Evolutionary conservation across 2,797 vertebrate species (phyloP), one percentile per base, ranked within the genome.

Genomic region (Amblyraja radiata): DNA sequence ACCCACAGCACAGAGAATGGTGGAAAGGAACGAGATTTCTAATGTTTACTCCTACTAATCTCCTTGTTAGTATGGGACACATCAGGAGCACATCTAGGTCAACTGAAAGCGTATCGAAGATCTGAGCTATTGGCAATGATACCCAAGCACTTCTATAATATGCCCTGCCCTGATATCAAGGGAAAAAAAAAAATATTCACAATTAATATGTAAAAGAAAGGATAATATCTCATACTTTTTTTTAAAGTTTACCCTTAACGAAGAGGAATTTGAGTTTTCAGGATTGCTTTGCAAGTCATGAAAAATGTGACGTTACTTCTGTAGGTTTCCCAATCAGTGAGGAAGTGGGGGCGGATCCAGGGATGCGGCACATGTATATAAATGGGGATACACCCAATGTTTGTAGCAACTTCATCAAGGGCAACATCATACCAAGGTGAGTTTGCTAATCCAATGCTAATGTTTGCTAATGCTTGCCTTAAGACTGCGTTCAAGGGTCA

Each of bases 231-330:
- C n/a, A 65, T 16, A 32, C 6, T 16, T 13, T 3, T 21, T 1
- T 83, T 61, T 63, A 8, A 25, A 46, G 1, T 21, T 5, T 36
- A 8, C 14, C n/a, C 2, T 88, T 36, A 7, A 65, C 32, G 68
- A 88, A 88, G 61, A 36, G 84, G n/a, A 88, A 88, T 21, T 88
- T 88, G n/a, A 88, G 65, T 36, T 63, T 88, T 36, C 32, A 68
- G 84, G 61, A 88, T 65, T 8, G 36, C 63, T 68, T 7, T 88
- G 84, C 32, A 88, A 32, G 21, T n/a, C 61, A 63, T 18, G n/a
- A 68, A 86, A 61, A 65, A 23, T 36, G 14, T 2, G 16, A 18
- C 16, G 0, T 61, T 84, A 63, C 58, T 65, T 32, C 61, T 58
- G n/a, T 88, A 28, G 28, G 65, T 88, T 88, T 88, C 84, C 63